Evolutionary conservation across 2,797 vertebrate species (phyloP).

Genomic region (Rhynchonycteris naso): DNA sequence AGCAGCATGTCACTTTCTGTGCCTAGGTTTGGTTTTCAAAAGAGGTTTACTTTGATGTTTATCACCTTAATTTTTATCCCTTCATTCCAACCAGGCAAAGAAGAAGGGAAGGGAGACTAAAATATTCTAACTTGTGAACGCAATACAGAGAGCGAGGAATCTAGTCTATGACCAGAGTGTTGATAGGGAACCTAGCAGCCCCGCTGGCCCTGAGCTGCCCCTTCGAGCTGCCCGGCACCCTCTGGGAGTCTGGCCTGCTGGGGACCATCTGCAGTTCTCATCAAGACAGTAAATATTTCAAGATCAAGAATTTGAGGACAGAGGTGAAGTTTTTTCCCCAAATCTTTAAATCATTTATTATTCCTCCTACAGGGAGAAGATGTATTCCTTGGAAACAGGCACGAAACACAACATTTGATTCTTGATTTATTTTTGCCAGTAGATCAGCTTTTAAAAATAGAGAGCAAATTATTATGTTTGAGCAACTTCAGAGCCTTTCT

Average conservation of each 20-base stretch:
- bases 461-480: conserved; percentile 58
- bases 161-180: background rate
- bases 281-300: background rate
- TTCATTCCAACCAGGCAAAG: background rate
- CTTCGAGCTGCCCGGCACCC: background rate
- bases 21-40: background rate
- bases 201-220: background rate
- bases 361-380: background rate
- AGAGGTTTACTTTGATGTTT: background rate
- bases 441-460: conserved; percentile 65
- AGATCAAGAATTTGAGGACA: background rate
- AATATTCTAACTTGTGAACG: background rate
- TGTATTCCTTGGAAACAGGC: conserved; percentile 43
- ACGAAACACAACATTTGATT: conserved; percentile 55
- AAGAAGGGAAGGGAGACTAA: background rate
- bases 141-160: background rate
- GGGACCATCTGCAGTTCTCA: background rate
- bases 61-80: background rate
- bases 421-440: conserved; percentile 64
- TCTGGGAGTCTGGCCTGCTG: background rate
- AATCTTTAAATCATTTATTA: conserved; percentile 2
- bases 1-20: background rate
- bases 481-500: conserved; percentile 26
- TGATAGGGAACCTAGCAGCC: background rate
- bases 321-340: background rate